phyloP scores from a whole-genome alignment of 2,113 vertebrate species.

The Menura novaehollandiae region DNA sequence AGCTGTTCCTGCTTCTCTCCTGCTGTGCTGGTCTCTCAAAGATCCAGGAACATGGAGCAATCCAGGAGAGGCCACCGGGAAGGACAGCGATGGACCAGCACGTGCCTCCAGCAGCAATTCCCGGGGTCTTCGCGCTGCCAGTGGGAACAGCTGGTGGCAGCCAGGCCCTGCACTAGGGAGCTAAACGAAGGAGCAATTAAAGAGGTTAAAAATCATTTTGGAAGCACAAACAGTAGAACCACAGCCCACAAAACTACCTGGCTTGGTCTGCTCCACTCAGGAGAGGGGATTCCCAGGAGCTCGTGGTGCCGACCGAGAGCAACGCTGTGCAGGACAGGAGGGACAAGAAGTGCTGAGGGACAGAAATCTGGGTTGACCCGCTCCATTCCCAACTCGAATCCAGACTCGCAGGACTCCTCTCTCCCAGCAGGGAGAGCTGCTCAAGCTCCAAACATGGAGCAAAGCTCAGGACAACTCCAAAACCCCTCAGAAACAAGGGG shows the following conservation, averaged over 20 bases:
- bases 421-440: background rate
- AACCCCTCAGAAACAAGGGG: accelerated
- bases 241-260: background rate
- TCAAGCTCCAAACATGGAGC: accelerated
- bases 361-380: background rate
- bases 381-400: accelerated
- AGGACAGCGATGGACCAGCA: background rate
- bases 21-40: background rate
- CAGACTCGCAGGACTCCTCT: too few species aligned
- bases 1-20: background rate
- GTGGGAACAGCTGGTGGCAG: background rate
- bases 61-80: background rate
- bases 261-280: background rate
- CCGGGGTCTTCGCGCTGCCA: accelerated
- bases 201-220: accelerated
- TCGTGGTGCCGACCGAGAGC: accelerated
- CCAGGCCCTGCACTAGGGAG: background rate
- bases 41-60: background rate
- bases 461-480: background rate
- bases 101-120: background rate
- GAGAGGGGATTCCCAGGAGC: background rate
- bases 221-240: background rate
- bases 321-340: accelerated
- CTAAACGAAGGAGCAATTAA: background rate
- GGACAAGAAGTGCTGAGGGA: background rate